Conservation (phyloP, 2,888 invertebrate genomes). For the Andrena hattorfiana region DNA sequence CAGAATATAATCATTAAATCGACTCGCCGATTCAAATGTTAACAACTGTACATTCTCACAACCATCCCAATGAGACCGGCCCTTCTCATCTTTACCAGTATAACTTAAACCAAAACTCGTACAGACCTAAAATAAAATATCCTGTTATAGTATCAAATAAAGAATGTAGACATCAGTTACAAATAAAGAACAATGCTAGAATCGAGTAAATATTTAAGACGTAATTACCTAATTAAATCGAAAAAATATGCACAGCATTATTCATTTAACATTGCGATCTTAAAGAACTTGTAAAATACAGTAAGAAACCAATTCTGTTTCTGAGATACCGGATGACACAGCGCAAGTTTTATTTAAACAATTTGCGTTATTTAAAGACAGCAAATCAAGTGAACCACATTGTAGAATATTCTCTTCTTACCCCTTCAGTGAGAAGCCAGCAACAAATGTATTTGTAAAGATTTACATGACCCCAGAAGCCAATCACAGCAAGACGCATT, state of each 20-base stretch:
- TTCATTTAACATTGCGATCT: too few species aligned
- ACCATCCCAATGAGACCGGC: slow-evolving; percentile 92
- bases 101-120: slow-evolving; percentile 92
- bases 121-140: slow-evolving; percentile 75
- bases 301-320: too few species aligned
- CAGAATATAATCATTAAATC: slow-evolving; percentile 94
- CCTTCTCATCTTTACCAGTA: slow-evolving; percentile 90
- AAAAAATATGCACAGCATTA: too few species aligned
- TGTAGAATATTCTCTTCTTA: slow-evolving; percentile 56
- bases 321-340: too few species aligned
- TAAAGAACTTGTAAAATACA: too few species aligned
- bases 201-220: too few species aligned
- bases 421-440: slow-evolving; percentile 96
- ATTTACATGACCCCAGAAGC: slow-evolving; percentile 94
- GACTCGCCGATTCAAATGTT: slow-evolving; percentile 93
- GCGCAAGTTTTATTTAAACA: too few species aligned
- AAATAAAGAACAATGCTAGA: too few species aligned
- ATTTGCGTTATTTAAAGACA: background rate
- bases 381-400: background rate
- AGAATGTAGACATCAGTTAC: too few species aligned
- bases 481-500: slow-evolving; percentile 89
- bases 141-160: background rate
- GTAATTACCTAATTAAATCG: too few species aligned
- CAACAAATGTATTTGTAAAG: slow-evolving; percentile 97
- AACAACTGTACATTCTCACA: slow-evolving; percentile 95